Conservation (phyloP, 2,113 vertebrate genomes). For the Sinosuthora webbiana region DNA sequence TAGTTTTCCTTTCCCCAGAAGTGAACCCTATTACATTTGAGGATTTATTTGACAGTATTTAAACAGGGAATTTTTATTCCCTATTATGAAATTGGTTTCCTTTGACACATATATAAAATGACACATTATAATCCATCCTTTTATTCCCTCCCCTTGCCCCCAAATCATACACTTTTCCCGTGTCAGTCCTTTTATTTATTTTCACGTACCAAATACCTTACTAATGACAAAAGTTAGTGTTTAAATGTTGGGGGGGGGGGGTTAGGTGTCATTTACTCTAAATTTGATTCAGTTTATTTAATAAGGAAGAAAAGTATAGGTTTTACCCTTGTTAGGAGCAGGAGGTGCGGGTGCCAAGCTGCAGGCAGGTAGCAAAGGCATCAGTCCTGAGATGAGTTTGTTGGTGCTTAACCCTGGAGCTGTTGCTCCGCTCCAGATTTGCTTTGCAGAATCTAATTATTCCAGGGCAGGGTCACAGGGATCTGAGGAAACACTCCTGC, state of each 20-base stretch:
- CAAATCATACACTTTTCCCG: not conserved
- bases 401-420: slow-evolving; percentile 39
- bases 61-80: slow-evolving; percentile 69
- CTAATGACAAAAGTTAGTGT: not conserved
- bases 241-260: not conserved
- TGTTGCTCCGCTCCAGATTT: not conserved
- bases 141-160: slow-evolving; percentile 44
- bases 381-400: slow-evolving; percentile 41
- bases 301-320: not conserved
- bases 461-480: not conserved
- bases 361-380: slow-evolving; percentile 1
- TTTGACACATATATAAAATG: slow-evolving; percentile 50
- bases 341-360: not conserved
- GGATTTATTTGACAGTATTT: slow-evolving; percentile 65
- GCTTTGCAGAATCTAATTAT: slow-evolving; percentile 33
- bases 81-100: slow-evolving; percentile 34
- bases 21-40: slow-evolving; percentile 60
- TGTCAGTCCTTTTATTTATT: not conserved
- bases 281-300: not conserved
- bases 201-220: not conserved
- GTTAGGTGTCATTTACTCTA: slow-evolving; percentile 23
- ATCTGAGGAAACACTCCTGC: not conserved
- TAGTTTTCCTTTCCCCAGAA: slow-evolving; percentile 67
- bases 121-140: slow-evolving; percentile 53
- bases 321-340: not conserved